Conservation (phyloP, 2,888 invertebrate genomes). For the Lasioglossum figueresi region DNA sequence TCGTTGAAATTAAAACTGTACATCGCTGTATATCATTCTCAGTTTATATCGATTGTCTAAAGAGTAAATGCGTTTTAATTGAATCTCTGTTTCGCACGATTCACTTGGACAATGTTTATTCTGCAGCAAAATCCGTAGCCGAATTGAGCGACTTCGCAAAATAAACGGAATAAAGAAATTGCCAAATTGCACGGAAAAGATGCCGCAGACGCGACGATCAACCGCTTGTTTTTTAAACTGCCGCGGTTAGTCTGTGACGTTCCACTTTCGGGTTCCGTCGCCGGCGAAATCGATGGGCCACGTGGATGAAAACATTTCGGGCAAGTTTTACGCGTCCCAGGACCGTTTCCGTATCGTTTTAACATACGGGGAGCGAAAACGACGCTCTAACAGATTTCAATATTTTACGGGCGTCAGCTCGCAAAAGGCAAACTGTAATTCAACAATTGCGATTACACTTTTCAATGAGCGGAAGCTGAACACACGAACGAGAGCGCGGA, state of each 20-base stretch:
- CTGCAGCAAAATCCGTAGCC: no score
- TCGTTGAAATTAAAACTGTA: no score
- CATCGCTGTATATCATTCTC: no score
- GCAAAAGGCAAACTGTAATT: not conserved
- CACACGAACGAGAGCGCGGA: not conserved
- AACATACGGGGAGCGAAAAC: not conserved
- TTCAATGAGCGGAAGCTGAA: not conserved
- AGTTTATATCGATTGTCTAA: no score
- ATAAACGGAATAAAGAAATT: no score
- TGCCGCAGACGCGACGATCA: not conserved
- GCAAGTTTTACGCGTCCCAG: not conserved
- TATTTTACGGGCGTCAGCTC: not conserved
- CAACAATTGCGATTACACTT: not conserved
- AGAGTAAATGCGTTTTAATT: no score
- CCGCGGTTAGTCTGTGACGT: conserved; percentile 18
- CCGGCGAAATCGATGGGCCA: not conserved
- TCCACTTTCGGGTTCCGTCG: conserved; percentile 16
- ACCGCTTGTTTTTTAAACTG: conserved; percentile 7
- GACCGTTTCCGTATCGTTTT: not conserved
- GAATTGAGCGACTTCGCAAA: no score
- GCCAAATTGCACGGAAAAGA: not conserved
- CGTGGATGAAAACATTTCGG: conserved; percentile 3
- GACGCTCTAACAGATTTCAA: not conserved
- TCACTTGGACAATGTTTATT: no score
- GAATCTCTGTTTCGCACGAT: no score